phyloP scores from a whole-genome alignment of 2,888 invertebrate species.

The Rhagonycha fulva region DNA sequence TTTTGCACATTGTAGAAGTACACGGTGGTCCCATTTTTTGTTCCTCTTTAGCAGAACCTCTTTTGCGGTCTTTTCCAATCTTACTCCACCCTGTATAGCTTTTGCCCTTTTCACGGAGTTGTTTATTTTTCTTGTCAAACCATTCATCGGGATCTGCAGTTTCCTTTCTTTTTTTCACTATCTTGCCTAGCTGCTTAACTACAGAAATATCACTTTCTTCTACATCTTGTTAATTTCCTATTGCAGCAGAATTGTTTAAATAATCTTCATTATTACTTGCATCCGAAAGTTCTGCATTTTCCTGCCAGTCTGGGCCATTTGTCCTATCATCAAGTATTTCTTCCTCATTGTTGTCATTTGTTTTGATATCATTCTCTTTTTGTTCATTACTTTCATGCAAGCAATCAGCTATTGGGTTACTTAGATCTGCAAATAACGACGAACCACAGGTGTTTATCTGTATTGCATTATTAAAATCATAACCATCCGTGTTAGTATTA shows the following conservation, averaged over 20 bases:
- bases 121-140: neutral
- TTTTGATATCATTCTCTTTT: neutral
- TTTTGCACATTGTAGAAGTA: no score
- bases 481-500: neutral
- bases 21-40: no score
- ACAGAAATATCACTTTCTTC: neutral
- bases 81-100: no score
- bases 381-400: neutral
- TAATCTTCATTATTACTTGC: neutral
- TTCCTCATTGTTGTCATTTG: neutral
- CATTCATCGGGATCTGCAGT: neutral
- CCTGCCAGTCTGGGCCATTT: neutral
- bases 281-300: neutral
- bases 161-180: neutral
- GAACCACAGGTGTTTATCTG: neutral
- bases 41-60: no score
- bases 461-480: neutral
- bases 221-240: neutral
- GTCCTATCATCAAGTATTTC: neutral
- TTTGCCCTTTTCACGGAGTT: no score
- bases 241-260: neutral
- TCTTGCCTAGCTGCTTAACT: neutral
- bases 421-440: neutral
- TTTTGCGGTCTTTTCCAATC: no score
- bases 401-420: neutral